Percentiles rank a stretch among this genome's conserved stretches.
These are phyloP conservation scores for Rousettus madagascariensis DNA, from an alignment of 2,797 vertebrate genomes.

Conservation along the genomic window DNA sequence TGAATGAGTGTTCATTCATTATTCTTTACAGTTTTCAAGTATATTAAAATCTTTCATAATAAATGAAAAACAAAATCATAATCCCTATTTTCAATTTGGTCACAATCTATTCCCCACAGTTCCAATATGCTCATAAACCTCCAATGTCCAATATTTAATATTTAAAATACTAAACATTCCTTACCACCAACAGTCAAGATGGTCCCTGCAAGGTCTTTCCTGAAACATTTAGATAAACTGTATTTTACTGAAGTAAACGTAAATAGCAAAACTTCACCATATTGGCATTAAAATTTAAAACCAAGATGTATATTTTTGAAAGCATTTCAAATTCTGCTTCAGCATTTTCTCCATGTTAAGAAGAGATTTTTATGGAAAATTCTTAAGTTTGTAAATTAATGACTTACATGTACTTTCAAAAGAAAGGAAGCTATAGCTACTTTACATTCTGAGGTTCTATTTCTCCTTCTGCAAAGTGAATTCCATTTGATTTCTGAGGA, in stretches of 20 bases:
- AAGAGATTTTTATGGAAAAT: not conserved
- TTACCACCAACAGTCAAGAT: constrained; percentile 89
- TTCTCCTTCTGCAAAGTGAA: not conserved
- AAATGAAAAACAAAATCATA: constrained; percentile 7
- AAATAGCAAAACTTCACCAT: not conserved
- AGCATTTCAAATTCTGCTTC: not conserved
- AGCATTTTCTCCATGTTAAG: not conserved
- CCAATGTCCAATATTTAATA: not conserved
- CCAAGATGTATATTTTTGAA: not conserved
- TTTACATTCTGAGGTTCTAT: not conserved
- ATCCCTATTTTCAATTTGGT: not conserved
- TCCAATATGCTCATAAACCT: not conserved
- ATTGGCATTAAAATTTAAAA: constrained; percentile 1
- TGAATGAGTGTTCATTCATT: not conserved
- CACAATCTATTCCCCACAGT: not conserved
- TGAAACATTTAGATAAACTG: constrained; percentile 80
- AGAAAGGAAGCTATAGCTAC: not conserved
- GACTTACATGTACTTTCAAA: not conserved
- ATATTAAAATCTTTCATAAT: not conserved
- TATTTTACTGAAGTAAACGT: constrained; percentile 44
- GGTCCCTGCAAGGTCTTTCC: constrained; percentile 86
- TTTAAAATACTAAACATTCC: constrained; percentile 61
- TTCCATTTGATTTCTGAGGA: not conserved
- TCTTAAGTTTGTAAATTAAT: not conserved
- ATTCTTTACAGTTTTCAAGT: not conserved